Conservation (phyloP, 2,113 vertebrate species). For the Isichthys henryi region DNA sequence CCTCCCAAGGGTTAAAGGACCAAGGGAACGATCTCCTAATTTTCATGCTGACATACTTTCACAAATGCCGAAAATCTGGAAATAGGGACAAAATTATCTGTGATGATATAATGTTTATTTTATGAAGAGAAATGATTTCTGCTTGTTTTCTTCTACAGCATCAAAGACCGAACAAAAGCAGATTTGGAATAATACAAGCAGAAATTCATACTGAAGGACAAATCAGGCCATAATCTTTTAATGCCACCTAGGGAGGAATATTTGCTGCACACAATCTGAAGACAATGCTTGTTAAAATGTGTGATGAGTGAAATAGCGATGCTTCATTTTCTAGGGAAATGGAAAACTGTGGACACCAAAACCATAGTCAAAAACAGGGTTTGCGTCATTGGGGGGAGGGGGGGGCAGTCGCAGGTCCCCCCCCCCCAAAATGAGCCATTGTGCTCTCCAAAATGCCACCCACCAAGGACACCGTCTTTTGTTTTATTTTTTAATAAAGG, state of each 20-base stretch:
- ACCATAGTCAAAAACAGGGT: background rate
- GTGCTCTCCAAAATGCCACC: background rate
- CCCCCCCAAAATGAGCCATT: background rate
- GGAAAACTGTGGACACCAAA: background rate
- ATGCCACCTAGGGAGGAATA: background rate
- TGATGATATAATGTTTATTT: background rate
- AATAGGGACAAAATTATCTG: background rate
- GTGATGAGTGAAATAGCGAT: background rate
- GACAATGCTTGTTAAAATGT: background rate
- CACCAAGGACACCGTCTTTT: background rate
- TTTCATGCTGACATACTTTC: background rate
- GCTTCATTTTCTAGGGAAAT: background rate
- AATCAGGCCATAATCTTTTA: background rate
- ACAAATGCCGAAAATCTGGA: background rate
- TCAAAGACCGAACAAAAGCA: background rate
- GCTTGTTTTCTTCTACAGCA: background rate
- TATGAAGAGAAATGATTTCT: background rate
- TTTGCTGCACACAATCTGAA: background rate
- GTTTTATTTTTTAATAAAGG: background rate
- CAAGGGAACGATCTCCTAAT: background rate
- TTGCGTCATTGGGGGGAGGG: background rate
- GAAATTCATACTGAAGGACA: background rate
- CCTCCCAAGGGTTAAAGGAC: background rate
- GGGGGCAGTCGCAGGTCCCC: background rate
- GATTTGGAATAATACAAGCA: background rate